Evolutionary conservation across 2,888 invertebrate genomes (phyloP), one percentile per base, ranked within the genome.

Genomic region (Patella depressa): DNA sequence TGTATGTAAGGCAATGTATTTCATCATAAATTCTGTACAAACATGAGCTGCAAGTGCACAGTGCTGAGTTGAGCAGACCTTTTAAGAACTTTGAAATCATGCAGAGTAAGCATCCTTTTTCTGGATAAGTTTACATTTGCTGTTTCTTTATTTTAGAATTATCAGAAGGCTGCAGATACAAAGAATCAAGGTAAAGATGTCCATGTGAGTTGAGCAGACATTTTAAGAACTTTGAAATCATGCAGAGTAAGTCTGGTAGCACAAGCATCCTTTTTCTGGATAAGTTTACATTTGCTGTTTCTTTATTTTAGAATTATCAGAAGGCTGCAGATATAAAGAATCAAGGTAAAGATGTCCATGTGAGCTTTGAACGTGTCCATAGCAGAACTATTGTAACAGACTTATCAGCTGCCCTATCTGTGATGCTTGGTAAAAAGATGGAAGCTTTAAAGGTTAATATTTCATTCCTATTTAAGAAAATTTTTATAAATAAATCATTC

Each of bases 401-500:
- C 14, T 82, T 83, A 82, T 70, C 82, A 14, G 53, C 59, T 15
- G 55, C 71, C 0, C 65, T 83, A 5, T 78, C 83, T 19, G 69
- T 72, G 17, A 80, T 82, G 80, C 72, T 83, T 53, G 70, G 74
- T 12, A 81, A 79, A 71, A 82, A 83, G 74, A 82, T 82, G 79
- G 70, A 76, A 19, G 81, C 80, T n/a, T 75, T 83, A 4, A 74
- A 77, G 78, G 83, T 83, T 19, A n/a, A 72, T 57, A 29, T 71
- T 72, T 72, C 17, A 55, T 71, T 65, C 45, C 7, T 1, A 5
- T 45, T 45, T 45, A 45, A 45, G 9, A 45, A 45, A 7, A 9
- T 0, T 45, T 45, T 45, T 4, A 5, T 45, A 45, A 45, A 45
- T 45, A 45, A 5, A 5, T 45, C 5, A 45, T 5, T 45, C 34